Conservation (phyloP, 2,888 invertebrate genomes). For the Rhabditoides inermis region DNA sequence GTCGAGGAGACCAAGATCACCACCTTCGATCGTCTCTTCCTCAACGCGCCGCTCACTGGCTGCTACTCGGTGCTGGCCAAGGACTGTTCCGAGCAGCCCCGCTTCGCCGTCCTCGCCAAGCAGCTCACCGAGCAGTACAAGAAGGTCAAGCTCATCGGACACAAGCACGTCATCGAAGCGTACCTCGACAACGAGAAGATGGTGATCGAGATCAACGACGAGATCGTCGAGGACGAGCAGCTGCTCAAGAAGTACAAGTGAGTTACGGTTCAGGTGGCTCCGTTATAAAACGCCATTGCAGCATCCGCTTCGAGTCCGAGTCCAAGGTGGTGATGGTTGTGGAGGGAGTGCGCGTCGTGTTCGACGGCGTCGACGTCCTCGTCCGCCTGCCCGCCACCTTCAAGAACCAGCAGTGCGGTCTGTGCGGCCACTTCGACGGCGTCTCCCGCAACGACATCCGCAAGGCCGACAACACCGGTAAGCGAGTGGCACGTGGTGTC, state of each 20-base stretch:
- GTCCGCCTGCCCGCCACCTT: slow-evolving; percentile 31
- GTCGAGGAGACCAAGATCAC: slow-evolving; percentile 24
- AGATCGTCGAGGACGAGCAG: slow-evolving; percentile 21
- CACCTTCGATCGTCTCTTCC: slow-evolving; percentile 49
- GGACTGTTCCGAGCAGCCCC: slow-evolving; percentile 52
- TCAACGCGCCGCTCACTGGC: slow-evolving; percentile 38
- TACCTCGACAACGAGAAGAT: slow-evolving; percentile 17
- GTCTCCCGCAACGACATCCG: slow-evolving; percentile 37
- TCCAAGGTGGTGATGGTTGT: not conserved
- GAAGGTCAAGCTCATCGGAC: slow-evolving; percentile 32
- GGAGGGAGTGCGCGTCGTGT: slow-evolving; percentile 5
- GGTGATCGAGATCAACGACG: slow-evolving; percentile 27
- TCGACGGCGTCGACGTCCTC: slow-evolving; percentile 37
- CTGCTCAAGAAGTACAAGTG: slow-evolving; percentile 18
- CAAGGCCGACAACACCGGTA: slow-evolving; percentile 28
- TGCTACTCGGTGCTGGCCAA: slow-evolving; percentile 55
- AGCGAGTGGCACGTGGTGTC: too few relatives aligned
- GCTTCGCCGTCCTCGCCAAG: slow-evolving; percentile 53
- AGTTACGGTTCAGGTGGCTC: not conserved
- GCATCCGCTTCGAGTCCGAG: not conserved
- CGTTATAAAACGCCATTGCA: not conserved
- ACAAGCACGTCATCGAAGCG: slow-evolving; percentile 22
- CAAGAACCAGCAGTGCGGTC: slow-evolving; percentile 43
- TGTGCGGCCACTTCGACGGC: slow-evolving; percentile 48
- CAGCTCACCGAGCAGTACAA: slow-evolving; percentile 32